Evolutionary conservation across 2,888 invertebrate species (phyloP).

Genomic region (Tetanocera ferruginea): DNA sequence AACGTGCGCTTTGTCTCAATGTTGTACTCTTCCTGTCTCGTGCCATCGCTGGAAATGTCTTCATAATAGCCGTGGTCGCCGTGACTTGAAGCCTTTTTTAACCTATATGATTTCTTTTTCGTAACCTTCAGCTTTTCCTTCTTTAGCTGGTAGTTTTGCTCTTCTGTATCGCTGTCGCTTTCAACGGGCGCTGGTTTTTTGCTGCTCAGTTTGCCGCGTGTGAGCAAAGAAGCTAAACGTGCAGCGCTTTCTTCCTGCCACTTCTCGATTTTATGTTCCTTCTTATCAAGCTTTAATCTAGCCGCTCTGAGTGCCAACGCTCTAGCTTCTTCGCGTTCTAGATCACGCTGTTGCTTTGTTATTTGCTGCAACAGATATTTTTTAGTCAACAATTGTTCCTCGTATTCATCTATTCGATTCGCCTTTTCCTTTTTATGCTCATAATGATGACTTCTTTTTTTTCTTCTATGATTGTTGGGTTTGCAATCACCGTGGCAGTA

Average conservation of each 20-base stretch:
- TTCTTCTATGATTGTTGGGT: not conserved
- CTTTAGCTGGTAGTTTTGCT: conserved; percentile 16
- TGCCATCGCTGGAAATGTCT: not conserved
- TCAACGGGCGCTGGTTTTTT: not conserved
- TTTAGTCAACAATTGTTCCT: not conserved
- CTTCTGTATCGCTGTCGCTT: not conserved
- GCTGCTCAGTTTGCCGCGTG: not conserved
- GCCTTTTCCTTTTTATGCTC: not conserved
- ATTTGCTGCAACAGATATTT: not conserved
- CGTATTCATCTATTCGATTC: not conserved
- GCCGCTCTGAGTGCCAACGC: not conserved
- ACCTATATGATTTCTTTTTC: conserved; percentile 17
- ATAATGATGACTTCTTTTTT: conserved; percentile 1
- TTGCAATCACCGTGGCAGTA: not conserved
- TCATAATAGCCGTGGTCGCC: not conserved
- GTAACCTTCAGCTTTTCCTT: conserved; percentile 36
- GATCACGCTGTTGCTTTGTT: conserved; percentile 9
- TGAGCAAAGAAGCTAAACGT: conserved; percentile 2
- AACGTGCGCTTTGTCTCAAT: conserved; percentile 45
- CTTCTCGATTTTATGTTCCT: not conserved
- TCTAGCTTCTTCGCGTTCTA: not conserved
- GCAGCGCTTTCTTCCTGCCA: conserved; percentile 16
- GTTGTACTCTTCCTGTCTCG: not conserved
- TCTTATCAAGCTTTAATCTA: not conserved
- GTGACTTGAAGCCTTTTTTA: not conserved